Conservation (phyloP, 2,797 vertebrate species). For the Lacerta viridis region DNA sequence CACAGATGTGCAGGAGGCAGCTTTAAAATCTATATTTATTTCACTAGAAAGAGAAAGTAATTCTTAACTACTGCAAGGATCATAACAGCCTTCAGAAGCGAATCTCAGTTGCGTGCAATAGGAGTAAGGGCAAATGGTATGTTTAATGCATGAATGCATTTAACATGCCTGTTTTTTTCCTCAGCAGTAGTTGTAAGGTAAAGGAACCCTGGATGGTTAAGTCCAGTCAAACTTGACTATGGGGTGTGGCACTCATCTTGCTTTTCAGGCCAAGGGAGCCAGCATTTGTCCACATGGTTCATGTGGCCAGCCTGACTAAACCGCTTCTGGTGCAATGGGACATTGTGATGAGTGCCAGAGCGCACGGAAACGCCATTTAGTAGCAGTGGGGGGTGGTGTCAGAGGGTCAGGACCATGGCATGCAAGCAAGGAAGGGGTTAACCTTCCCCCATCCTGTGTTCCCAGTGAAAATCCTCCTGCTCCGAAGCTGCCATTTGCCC, state of each 20-base stretch:
- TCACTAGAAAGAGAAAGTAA: slow-evolving; percentile 43
- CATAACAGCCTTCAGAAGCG: not conserved
- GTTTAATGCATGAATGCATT: not conserved
- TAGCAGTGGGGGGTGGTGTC: no score
- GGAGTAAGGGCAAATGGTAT: not conserved
- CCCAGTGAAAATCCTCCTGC: no score
- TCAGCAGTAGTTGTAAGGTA: not conserved
- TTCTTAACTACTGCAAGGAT: slow-evolving; percentile 1
- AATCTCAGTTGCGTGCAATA: not conserved
- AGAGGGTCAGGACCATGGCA: not conserved
- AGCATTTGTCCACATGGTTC: no score
- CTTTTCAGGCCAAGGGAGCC: no score
- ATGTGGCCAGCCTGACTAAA: no score
- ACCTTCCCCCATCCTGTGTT: not conserved
- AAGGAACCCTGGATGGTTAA: no score
- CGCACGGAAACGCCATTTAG: no score
- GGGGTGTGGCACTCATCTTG: no score
- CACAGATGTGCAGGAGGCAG: slow-evolving; percentile 4
- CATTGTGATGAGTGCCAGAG: no score
- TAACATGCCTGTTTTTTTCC: not conserved
- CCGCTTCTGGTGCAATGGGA: no score
- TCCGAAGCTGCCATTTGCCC: not conserved
- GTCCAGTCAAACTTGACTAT: no score
- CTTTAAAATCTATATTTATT: not conserved
- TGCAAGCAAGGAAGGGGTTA: not conserved